Percentiles rank a stretch among this genome's conserved stretches.
Evolutionary conservation across 2,888 invertebrate genomes (phyloP).

Genomic region (Cheilosia urbana): DNA sequence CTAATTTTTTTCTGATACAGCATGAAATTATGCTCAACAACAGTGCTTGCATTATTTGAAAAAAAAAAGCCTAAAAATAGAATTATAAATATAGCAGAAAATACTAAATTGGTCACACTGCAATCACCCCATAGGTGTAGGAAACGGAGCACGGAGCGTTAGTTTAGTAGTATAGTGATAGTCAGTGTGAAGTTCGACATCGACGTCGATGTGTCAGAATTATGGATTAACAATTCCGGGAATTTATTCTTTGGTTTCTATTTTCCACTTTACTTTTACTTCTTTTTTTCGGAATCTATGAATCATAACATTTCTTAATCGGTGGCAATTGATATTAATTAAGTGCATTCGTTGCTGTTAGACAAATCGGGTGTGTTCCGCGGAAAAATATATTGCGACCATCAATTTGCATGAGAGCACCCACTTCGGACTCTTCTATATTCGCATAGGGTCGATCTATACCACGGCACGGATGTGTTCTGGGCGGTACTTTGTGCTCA

Average conservation of each 20-base stretch:
- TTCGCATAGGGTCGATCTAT: not conserved
- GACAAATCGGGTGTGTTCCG: slow-evolving; percentile 28
- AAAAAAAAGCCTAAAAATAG: too few species aligned
- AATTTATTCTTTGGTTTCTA: slow-evolving; percentile 14
- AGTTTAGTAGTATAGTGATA: too few species aligned
- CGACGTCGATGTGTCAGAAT: slow-evolving; percentile 46
- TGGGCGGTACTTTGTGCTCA: slow-evolving; percentile 3
- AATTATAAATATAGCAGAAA: too few species aligned
- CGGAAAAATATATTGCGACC: slow-evolving; percentile 39
- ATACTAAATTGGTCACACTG: too few species aligned
- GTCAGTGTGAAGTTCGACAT: slow-evolving; percentile 48
- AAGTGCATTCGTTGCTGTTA: slow-evolving; percentile 40
- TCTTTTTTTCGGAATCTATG: not conserved
- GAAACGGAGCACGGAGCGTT: slow-evolving; percentile 3
- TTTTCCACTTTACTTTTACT: not conserved
- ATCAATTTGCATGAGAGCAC: slow-evolving; percentile 39
- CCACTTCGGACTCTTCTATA: not conserved
- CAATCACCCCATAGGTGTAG: not conserved
- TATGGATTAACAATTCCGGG: slow-evolving; percentile 25
- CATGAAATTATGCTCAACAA: too few species aligned
- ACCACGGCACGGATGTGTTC: not conserved
- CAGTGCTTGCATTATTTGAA: too few species aligned
- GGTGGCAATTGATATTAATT: slow-evolving; percentile 54
- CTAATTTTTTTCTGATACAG: too few species aligned
- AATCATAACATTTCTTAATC: not conserved